Conservation (phyloP, 1,140 invertebrate genomes). For the Schmidtea mediterranea region DNA sequence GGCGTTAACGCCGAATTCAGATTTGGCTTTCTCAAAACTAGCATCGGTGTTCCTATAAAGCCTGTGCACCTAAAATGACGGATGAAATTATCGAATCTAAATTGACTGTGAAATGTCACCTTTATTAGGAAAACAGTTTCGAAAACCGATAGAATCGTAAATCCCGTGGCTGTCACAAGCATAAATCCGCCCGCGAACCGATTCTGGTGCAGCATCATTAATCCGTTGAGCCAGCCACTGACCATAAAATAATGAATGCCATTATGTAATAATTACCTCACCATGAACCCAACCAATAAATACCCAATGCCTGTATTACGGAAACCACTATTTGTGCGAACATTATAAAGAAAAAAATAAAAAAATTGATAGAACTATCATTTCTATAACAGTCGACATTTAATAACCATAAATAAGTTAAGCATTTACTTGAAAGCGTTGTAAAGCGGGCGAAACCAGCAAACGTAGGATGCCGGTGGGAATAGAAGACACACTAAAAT, state of each 20-base stretch:
- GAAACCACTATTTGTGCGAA: slow-evolving; percentile 82
- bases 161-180: slow-evolving; percentile 16
- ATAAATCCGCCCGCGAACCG: slow-evolving; percentile 15
- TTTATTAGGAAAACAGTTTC: slow-evolving; percentile 56
- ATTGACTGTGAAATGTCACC: too few species aligned
- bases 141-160: slow-evolving; percentile 35
- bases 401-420: background rate
- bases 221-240: slow-evolving; percentile 22
- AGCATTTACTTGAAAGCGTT: slow-evolving; percentile 46
- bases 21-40: slow-evolving; percentile 78
- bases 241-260: slow-evolving; percentile 9
- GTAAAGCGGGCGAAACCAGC: slow-evolving; percentile 68
- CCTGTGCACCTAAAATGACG: slow-evolving; percentile 48
- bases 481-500: slow-evolving; percentile 67
- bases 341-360: slow-evolving; percentile 98
- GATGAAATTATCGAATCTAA: background rate
- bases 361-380: slow-evolving; percentile 96
- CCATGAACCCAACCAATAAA: slow-evolving; percentile 47
- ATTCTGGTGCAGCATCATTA: slow-evolving; percentile 12
- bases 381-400: slow-evolving; percentile 15
- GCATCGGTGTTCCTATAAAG: slow-evolving; percentile 79
- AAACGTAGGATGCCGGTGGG: slow-evolving; percentile 80
- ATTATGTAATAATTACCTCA: slow-evolving; percentile 18
- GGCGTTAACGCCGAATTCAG: slow-evolving; percentile 47
- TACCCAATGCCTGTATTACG: slow-evolving; percentile 51